Conservation (phyloP, 2,888 invertebrate genomes). For the Xanthorhoe spadicearia region DNA sequence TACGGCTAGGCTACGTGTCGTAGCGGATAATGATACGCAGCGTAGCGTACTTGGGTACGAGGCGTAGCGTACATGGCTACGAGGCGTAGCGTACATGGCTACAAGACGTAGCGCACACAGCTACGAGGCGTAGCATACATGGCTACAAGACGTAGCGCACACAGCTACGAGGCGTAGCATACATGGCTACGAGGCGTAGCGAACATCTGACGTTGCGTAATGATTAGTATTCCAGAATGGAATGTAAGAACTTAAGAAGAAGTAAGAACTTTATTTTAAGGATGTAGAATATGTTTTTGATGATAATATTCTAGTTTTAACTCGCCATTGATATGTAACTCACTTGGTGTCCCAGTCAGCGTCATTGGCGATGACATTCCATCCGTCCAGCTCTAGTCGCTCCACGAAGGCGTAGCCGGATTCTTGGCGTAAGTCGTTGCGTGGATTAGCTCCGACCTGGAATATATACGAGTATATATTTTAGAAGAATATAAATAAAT, state of each 20-base stretch:
- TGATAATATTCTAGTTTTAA: too few relatives aligned
- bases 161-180: neutral
- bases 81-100: neutral
- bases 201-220: too few relatives aligned
- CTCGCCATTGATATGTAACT: conserved; percentile 49
- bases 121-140: neutral
- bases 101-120: neutral
- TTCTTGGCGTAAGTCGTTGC: conserved; percentile 89
- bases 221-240: too few relatives aligned
- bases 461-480: too few relatives aligned
- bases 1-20: too few relatives aligned
- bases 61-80: neutral
- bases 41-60: neutral
- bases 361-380: conserved; percentile 89
- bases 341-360: conserved; percentile 92
- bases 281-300: too few relatives aligned
- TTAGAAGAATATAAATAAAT: too few relatives aligned
- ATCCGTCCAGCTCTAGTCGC: conserved; percentile 77
- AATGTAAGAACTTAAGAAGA: too few relatives aligned
- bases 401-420: conserved; percentile 88
- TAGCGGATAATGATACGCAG: too few relatives aligned
- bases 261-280: too few relatives aligned
- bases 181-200: conserved; percentile 3
- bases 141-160: neutral
- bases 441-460: conserved; percentile 89